Conservation (phyloP, 2,797 vertebrate species). For the Arrhamphus sclerolepis region DNA sequence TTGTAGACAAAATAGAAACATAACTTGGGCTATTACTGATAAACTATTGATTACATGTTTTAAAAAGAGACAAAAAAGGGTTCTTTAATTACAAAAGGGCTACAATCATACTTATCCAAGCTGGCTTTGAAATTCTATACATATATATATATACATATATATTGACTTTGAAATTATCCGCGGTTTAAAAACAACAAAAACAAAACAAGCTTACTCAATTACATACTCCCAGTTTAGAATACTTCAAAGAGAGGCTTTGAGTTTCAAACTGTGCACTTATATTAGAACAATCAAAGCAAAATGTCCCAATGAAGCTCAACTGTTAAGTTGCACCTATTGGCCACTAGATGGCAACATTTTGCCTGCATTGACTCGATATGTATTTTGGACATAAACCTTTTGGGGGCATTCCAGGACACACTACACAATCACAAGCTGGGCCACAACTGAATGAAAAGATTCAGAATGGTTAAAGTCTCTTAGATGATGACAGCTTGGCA, state of each 20-base stretch:
- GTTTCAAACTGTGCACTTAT: not conserved
- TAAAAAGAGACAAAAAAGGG: not conserved
- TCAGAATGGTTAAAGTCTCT: not conserved
- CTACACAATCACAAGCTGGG: not conserved
- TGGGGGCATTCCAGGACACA: constrained; percentile 60
- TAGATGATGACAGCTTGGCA: not conserved
- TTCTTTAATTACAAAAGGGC: no score
- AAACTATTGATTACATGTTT: not conserved
- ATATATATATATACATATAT: no score
- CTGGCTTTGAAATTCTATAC: no score
- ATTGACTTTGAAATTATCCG: no score
- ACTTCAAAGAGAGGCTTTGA: no score
- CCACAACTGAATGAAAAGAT: not conserved
- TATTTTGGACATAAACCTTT: constrained; percentile 9
- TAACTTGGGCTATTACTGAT: no score
- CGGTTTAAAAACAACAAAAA: no score
- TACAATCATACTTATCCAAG: not conserved
- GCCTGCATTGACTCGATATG: constrained; percentile 1
- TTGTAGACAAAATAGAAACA: no score
- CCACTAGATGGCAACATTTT: constrained; percentile 61
- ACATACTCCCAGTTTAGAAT: no score
- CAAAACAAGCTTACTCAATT: no score
- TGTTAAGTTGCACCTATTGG: constrained; percentile 1
- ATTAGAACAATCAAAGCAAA: not conserved
- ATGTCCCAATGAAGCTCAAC: no score